Evolutionary conservation across 1,140 invertebrate species (phyloP), one percentile per base, ranked within the genome.

Genomic region (Sycophaga agraensis): DNA sequence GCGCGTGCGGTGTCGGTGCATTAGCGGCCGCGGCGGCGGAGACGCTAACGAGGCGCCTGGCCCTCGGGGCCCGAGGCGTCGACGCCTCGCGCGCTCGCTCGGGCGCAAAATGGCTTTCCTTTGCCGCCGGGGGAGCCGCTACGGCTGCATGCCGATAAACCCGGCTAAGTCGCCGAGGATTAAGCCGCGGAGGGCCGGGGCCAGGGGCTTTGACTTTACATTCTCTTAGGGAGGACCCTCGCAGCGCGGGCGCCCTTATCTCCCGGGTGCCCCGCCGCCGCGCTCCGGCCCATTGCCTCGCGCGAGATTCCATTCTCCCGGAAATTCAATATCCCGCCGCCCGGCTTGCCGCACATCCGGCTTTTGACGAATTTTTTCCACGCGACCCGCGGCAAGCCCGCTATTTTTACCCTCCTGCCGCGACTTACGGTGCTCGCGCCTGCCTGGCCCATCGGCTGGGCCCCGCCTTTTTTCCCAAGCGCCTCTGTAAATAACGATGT

Each of bases 141-240:
- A 39, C 34, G 39, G 14, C 42, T 35, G 26, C 28, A 35, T 45
- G 26, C 43, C n/a, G 43, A 57, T 46, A 48, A 57, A 16, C n/a
- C 42, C 9, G 39, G 40, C 19, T 56, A 56, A 56, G 28, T 46
- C 54, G 4, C 12, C n/a, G 8, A 17, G 43, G 54, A 57, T 57
- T 57, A 57, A 46, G 21, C 42, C 31, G 4, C 31, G n/a, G n/a
- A n/a, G n/a, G 21, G 43, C 21, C 35, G 42, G 16, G 42, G 34
- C 42, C n/a, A n/a, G n/a, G 12, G 31, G 31, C 54, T 57, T 57
- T 46, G 16, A 45, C 54, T 57, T 57, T 46, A 57, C 54, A 57
- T 46, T 57, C 54, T 35, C 48, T 50, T 50, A 21, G 5, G 5
- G 28, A 4, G 5, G 28, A 4, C 28, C 28, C 28, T 31, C 28